Evolutionary conservation across 2,888 invertebrate genomes (phyloP).

Genomic region (Galeruca laticollis): DNA sequence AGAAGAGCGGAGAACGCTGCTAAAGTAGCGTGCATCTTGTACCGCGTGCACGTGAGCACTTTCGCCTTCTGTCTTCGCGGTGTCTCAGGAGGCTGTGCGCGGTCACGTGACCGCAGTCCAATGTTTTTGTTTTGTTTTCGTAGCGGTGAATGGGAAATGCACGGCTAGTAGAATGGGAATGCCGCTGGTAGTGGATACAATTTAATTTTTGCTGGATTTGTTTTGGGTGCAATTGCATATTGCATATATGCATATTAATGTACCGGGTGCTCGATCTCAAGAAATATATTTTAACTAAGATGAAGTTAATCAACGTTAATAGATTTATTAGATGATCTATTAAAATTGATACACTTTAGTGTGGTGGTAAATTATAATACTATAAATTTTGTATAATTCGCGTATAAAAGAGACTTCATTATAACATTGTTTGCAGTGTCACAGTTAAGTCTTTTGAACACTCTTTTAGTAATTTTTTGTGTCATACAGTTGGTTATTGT

Average conservation of each 20-base stretch:
- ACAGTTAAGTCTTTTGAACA: no score
- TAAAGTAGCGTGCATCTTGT: constrained; percentile 28
- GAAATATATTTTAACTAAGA: no score
- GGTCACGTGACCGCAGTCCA: constrained; percentile 40
- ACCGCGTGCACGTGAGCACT: constrained; percentile 47
- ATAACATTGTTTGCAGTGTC: no score
- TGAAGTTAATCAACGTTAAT: no score
- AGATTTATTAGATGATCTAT: no score
- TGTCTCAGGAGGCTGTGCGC: constrained; percentile 37
- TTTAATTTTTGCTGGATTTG: constrained; percentile 9
- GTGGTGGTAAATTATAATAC: no score
- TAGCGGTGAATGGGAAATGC: constrained; percentile 28
- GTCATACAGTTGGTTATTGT: no score
- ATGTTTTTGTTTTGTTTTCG: constrained; percentile 26
- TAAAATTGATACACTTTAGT: no score
- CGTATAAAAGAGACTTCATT: no score
- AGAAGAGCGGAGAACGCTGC: constrained; percentile 31
- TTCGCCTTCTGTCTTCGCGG: constrained; percentile 46
- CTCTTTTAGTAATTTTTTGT: no score
- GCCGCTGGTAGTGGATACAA: constrained; percentile 18
- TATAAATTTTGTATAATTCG: no score
- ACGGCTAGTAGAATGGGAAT: constrained; percentile 12
- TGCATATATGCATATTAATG: constrained; percentile 3
- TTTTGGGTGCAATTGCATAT: constrained; percentile 13
- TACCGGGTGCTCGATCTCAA: neutral